These are phyloP conservation scores for Lycophotia porphyrea DNA, from an alignment of 2,888 invertebrate genomes.

Conservation along the genomic window DNA sequence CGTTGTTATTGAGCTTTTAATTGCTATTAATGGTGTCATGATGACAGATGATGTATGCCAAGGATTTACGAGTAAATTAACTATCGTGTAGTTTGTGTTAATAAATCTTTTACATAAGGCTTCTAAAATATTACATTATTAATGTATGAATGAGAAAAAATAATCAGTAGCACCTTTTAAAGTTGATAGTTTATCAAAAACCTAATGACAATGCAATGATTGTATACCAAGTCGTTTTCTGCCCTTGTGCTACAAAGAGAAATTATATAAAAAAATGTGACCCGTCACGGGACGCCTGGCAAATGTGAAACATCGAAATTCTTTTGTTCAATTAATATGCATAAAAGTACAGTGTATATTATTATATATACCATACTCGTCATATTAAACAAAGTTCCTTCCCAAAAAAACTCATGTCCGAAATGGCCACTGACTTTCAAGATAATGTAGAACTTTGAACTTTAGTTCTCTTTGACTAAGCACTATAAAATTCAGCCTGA, in stretches of 20 bases:
- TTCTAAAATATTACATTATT: neutral
- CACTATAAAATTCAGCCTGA: neutral
- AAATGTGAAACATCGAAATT: too few relatives aligned
- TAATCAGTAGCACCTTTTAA: neutral
- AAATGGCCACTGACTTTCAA: neutral
- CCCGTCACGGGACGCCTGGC: too few relatives aligned
- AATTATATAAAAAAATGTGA: neutral
- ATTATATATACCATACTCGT: too few relatives aligned
- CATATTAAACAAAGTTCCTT: too few relatives aligned
- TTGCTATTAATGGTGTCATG: constrained; percentile 10
- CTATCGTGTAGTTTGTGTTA: neutral
- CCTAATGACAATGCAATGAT: neutral
- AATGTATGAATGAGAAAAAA: neutral
- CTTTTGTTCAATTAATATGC: too few relatives aligned
- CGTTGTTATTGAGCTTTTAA: constrained; percentile 34
- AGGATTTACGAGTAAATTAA: constrained; percentile 14
- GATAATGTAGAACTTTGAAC: too few relatives aligned
- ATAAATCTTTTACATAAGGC: neutral
- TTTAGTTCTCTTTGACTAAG: neutral
- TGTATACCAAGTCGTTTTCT: neutral
- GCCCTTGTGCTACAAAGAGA: neutral
- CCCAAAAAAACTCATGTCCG: too few relatives aligned
- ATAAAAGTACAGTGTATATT: too few relatives aligned
- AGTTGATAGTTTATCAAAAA: neutral
- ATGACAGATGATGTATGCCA: constrained; percentile 20